phyloP scores from a whole-genome alignment of 2,888 invertebrate genomes.

The Dinocampus coccinellae region DNA sequence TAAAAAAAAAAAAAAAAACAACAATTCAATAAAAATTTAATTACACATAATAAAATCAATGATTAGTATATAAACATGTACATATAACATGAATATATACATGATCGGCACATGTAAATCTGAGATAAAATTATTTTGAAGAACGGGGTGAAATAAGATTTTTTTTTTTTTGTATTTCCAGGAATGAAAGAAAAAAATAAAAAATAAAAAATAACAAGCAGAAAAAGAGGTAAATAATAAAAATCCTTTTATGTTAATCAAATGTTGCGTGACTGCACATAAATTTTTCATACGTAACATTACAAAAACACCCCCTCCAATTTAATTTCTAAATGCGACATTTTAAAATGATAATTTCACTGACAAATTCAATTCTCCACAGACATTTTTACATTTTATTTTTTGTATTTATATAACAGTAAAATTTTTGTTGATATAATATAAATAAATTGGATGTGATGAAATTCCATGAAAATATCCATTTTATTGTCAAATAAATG shows the following conservation, averaged over 20 bases:
- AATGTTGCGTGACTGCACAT: not conserved
- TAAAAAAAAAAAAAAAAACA: not conserved
- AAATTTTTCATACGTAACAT: not conserved
- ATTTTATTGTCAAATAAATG: no score
- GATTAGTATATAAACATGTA: not conserved
- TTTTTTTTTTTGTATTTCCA: constrained; percentile 4
- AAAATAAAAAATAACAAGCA: not conserved
- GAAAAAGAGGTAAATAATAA: not conserved
- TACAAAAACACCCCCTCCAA: not conserved
- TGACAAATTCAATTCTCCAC: no score
- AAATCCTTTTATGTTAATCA: not conserved
- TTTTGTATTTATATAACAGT: no score
- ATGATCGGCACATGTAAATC: not conserved
- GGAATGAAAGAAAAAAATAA: constrained; percentile 11
- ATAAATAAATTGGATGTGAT: no score
- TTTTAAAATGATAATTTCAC: no score
- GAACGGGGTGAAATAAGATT: not conserved
- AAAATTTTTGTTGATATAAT: no score
- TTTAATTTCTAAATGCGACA: not conserved
- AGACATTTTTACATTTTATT: no score
- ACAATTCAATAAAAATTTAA: no score
- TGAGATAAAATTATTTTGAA: not conserved
- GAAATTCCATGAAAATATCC: no score
- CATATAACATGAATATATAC: constrained; percentile 24
- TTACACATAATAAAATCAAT: no score